Evolutionary conservation across 2,113 vertebrate genomes (phyloP).

Genomic region (Aythya baeri): DNA sequence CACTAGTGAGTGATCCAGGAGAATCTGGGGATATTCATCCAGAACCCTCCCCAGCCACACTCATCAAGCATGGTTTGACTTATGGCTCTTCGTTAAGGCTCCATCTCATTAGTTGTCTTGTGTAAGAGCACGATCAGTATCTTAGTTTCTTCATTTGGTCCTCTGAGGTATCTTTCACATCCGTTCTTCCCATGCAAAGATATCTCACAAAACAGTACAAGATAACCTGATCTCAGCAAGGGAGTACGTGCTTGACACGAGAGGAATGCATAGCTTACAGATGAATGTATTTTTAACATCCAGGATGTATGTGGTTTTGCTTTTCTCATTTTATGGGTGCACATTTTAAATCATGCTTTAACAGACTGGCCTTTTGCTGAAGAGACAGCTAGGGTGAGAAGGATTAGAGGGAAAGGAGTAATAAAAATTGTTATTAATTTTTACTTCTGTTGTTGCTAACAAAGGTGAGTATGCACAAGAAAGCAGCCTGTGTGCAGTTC

Average conservation of each 20-base stretch:
- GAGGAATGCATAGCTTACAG: background rate
- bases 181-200: background rate
- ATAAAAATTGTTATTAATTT: background rate
- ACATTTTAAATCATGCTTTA: slow-evolving; percentile 15
- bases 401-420: background rate
- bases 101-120: background rate
- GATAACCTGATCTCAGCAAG: background rate
- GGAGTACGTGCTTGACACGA: background rate
- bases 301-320: slow-evolving; percentile 13
- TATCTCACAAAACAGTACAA: background rate
- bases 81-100: background rate
- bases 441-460: background rate
- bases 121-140: background rate
- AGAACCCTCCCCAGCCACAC: background rate
- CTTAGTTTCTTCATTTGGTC: background rate
- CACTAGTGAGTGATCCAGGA: background rate
- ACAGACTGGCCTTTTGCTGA: background rate
- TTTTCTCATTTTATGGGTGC: background rate
- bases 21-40: background rate
- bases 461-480: background rate
- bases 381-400: background rate
- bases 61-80: background rate
- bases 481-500: background rate
- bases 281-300: slow-evolving; percentile 1
- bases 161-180: background rate